A percentile compares a stretch with the other conserved stretches of the same genome.
Conservation (phyloP, 2,888 invertebrate species). For the Papilio demoleus region DNA sequence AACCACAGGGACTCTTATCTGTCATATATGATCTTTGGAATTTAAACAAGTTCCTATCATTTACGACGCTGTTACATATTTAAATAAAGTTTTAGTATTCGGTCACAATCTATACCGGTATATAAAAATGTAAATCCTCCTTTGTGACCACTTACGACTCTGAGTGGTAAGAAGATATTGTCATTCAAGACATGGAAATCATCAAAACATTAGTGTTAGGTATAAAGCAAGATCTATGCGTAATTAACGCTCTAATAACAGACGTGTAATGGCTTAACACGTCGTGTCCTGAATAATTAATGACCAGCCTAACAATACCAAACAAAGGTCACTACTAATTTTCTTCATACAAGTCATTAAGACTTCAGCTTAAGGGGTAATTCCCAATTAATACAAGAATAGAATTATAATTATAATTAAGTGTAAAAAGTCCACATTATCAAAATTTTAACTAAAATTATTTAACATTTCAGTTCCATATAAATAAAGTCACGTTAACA, state of each 20-base stretch:
- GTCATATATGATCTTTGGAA: too few species aligned
- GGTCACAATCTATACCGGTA: too few species aligned
- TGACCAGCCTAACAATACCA: conserved; percentile 19
- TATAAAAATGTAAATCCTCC: not conserved
- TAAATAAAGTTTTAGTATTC: too few species aligned
- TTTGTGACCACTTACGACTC: not conserved
- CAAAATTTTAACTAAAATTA: too few species aligned
- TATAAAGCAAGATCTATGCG: conserved; percentile 27
- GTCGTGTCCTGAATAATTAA: conserved; percentile 36
- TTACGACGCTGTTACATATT: too few species aligned
- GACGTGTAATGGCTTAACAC: conserved; percentile 36
- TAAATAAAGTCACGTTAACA: too few species aligned
- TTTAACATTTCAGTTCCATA: too few species aligned
- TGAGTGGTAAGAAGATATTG: not conserved
- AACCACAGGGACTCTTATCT: too few species aligned
- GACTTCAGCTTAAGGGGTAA: not conserved
- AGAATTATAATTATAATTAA: not conserved
- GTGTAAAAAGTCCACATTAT: too few species aligned
- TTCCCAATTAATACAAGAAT: not conserved
- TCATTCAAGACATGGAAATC: not conserved
- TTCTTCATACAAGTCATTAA: conserved; percentile 15
- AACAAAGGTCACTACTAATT: conserved; percentile 22
- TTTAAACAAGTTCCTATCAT: too few species aligned
- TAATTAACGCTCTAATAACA: conserved; percentile 39
- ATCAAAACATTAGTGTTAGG: conserved; percentile 20